Conservation (phyloP, 1,140 invertebrate genomes). For the Drosophila takahashii region DNA sequence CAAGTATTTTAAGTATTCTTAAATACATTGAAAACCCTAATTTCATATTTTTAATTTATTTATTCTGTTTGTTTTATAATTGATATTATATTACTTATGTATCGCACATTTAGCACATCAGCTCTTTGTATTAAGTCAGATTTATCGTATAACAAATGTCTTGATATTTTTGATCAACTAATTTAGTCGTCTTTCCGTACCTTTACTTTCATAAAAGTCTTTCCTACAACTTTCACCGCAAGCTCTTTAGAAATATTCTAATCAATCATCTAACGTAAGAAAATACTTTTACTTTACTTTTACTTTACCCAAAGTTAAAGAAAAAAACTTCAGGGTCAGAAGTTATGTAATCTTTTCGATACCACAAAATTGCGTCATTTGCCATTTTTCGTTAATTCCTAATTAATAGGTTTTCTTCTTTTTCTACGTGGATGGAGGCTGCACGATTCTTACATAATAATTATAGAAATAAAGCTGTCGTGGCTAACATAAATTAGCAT, state of each 20-base stretch:
- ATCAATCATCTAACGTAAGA: conserved; percentile 15
- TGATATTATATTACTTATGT: no score
- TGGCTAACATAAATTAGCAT: conserved; percentile 60
- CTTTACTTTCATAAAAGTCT: conserved; percentile 20
- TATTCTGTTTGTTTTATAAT: no score
- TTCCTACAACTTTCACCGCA: conserved; percentile 1
- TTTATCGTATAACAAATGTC: no score
- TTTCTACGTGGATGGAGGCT: conserved; percentile 7
- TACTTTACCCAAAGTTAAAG: not conserved
- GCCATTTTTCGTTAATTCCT: conserved; percentile 45
- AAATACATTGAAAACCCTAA: no score
- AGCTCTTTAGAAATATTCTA: conserved; percentile 3
- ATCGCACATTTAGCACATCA: no score
- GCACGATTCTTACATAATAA: conserved; percentile 51
- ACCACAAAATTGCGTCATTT: conserved; percentile 44
- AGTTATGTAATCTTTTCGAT: conserved; percentile 28
- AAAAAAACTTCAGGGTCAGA: conserved; percentile 34
- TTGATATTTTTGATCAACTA: no score
- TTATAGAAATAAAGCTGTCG: conserved; percentile 68
- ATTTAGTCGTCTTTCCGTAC: no score
- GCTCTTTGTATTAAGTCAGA: no score
- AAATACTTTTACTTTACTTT: conserved; percentile 3
- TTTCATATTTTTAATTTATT: no score
- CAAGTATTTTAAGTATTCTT: not conserved
- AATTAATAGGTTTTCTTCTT: conserved; percentile 47